These are phyloP conservation scores for Damaliscus lunatus DNA, from an alignment of 2,113 vertebrate species.

Conservation along the genomic window DNA sequence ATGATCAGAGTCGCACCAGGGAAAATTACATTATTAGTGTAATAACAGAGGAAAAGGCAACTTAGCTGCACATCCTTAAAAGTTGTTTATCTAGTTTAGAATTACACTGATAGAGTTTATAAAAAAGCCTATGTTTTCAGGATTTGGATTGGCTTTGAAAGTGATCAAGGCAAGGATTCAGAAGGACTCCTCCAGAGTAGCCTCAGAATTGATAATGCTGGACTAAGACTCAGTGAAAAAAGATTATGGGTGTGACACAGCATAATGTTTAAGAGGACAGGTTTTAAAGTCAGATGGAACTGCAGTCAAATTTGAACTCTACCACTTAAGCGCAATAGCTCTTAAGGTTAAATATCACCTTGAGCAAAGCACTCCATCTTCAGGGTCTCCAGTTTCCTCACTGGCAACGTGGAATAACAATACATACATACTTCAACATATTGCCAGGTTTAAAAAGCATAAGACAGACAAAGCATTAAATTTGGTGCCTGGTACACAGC, in stretches of 20 bases:
- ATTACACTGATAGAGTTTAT: not conserved
- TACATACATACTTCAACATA: not conserved
- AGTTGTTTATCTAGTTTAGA: not conserved
- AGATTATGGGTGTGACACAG: not conserved
- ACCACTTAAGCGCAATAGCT: not conserved
- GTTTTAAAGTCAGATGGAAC: not conserved
- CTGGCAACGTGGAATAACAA: not conserved
- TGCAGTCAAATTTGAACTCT: not conserved
- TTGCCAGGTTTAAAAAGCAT: not conserved
- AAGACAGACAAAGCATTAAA: not conserved
- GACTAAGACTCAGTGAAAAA: not conserved
- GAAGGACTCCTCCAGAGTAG: not conserved
- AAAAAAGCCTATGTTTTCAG: not conserved
- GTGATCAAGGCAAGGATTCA: not conserved
- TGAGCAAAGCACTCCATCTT: not conserved
- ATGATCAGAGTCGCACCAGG: not conserved
- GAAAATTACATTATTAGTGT: not conserved
- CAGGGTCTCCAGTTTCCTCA: not conserved
- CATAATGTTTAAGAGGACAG: not conserved
- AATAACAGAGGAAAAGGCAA: not conserved
- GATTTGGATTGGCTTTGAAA: not conserved
- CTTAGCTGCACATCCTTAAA: not conserved
- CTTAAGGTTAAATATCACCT: not conserved
- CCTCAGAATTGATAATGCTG: not conserved
- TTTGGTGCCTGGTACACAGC: not conserved